Evolutionary conservation across 2,113 vertebrate species (phyloP).

Genomic region (Emydocephalus ijimae): DNA sequence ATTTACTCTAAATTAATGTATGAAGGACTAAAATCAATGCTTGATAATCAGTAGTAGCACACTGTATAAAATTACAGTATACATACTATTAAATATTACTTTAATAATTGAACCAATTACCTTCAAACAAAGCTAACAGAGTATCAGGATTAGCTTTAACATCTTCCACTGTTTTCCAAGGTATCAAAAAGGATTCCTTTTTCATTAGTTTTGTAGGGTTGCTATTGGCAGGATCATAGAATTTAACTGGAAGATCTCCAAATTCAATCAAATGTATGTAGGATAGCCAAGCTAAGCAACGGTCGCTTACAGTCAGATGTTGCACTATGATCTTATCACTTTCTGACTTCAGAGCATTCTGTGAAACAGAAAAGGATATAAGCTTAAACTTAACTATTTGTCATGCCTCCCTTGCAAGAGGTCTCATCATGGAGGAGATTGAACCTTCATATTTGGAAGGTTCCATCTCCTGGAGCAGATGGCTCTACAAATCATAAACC

Average conservation of each 20-base stretch:
- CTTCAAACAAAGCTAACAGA: slow-evolving; percentile 83
- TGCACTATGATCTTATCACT: slow-evolving; percentile 63
- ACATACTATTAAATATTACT: background rate
- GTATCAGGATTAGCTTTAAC: slow-evolving; percentile 76
- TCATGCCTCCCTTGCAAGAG: background rate
- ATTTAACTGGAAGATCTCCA: slow-evolving; percentile 75
- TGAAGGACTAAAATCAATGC: background rate
- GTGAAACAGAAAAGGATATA: slow-evolving; percentile 49
- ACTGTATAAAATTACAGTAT: background rate
- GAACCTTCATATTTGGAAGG: background rate
- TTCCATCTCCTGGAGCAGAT: background rate
- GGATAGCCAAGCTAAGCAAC: slow-evolving; percentile 87
- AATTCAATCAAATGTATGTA: slow-evolving; percentile 93
- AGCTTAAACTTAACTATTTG: background rate
- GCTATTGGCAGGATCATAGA: slow-evolving; percentile 82
- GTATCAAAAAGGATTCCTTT: slow-evolving; percentile 82
- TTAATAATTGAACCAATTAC: slow-evolving; percentile 59
- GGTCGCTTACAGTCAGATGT: slow-evolving; percentile 73
- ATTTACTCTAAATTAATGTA: background rate
- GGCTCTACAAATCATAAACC: background rate
- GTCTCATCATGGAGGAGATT: background rate
- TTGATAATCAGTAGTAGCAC: background rate
- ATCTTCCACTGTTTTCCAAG: slow-evolving; percentile 79
- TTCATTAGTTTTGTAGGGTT: slow-evolving; percentile 82
- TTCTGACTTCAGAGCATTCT: slow-evolving; percentile 81